Conservation (phyloP, 2,888 invertebrate genomes). For the Muscina levida region DNA sequence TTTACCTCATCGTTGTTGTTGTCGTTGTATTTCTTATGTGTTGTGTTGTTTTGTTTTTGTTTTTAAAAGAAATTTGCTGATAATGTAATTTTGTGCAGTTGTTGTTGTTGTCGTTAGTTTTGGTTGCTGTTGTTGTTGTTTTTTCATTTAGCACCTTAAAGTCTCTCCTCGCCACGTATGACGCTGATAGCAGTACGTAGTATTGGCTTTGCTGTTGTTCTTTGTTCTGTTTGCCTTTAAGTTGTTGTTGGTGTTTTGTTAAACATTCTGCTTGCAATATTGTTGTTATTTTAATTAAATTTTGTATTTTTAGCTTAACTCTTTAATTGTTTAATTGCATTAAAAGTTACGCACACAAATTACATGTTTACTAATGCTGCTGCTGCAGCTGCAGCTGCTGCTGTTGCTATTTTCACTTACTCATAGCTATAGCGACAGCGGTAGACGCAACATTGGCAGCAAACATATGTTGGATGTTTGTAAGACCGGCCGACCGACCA, state of each 20-base stretch:
- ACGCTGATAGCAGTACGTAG: neutral
- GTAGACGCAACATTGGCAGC: too few species aligned
- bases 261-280: constrained; percentile 55
- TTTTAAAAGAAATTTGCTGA: constrained; percentile 45
- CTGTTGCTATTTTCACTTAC: too few species aligned
- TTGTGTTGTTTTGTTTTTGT: too few species aligned
- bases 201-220: neutral
- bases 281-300: constrained; percentile 61
- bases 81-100: constrained; percentile 44
- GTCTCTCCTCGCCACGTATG: neutral
- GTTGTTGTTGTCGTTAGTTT: too few species aligned
- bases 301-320: constrained; percentile 66
- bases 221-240: constrained; percentile 7
- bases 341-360: constrained; percentile 72
- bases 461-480: too few species aligned
- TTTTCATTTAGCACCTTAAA: neutral
- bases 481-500: too few species aligned
- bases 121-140: neutral
- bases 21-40: constrained; percentile 4
- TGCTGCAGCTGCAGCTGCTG: too few species aligned
- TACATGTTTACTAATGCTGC: constrained; percentile 58
- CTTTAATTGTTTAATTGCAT: constrained; percentile 77
- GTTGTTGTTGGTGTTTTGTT: constrained; percentile 28
- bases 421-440: too few species aligned
- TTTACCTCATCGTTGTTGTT: constrained; percentile 5